Base-by-base conservation (phyloP, 2,113 vertebrate species). In the Nymphicus hollandicus region DNA sequence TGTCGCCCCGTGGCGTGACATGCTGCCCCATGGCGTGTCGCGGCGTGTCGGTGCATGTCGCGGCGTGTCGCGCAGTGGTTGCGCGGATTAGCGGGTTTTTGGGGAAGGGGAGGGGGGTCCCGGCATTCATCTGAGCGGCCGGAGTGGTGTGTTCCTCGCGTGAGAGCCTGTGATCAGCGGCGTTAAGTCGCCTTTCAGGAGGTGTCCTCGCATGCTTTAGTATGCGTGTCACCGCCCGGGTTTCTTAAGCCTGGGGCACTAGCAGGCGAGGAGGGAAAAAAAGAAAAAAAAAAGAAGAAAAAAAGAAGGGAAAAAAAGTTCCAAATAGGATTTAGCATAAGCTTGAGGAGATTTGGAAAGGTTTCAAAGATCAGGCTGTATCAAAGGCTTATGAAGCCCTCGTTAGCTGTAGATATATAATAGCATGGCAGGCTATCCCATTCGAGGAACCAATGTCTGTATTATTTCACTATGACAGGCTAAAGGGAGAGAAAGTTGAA, bases 311-410 rank as follows among this genome's bases (percentile, higher is more conserved):
- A 63, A 95, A 97, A 94, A 95, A 97, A 98, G 97, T 99, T 98
- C 98, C 98, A 98, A 99, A 99, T 98, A 98, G 98, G 99, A 99
- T 99, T 99, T 99, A 98, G 98, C 97, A 98, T 98, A 98, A 98
- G 98, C 98, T 98, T 97, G 98, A 98, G 98, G 98, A 98, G 98
- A 98, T 99, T 99, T 98, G 98, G 98, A 98, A 97, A 98, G 98
- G 98, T 99, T 99, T 99, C 98, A 98, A 99, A 99, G 98, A 98
- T 98, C 98, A 99, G 98, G 98, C 99, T 98, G 98, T 99, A 99
- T 99, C 98, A 99, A 99, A 99, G 98, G 98, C 98, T 98, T 98
- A 98, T 99, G 99, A 99, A 99, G 98, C 97, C 98, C 99, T 99
- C 98, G 98, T 99, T 99, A 99, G 98, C 97, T 98, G 98, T 96